phyloP scores from a whole-genome alignment of 2,113 vertebrate genomes.

The Merops nubicus region DNA sequence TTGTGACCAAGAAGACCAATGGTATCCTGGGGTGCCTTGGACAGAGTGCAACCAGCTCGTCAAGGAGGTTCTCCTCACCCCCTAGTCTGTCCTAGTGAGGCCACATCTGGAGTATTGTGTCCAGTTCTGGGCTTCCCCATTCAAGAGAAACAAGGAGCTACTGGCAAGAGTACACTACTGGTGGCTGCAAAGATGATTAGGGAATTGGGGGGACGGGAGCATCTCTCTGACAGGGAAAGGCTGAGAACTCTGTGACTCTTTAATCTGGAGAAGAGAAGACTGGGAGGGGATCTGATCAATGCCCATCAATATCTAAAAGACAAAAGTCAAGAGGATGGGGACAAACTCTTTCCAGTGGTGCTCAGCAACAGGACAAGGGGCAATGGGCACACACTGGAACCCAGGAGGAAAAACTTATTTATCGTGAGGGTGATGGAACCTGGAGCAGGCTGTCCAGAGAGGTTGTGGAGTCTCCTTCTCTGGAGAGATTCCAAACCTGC shows the following conservation, averaged over 20 bases:
- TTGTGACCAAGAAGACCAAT: too few relatives aligned
- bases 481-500: neutral
- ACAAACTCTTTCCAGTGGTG: neutral
- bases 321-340: neutral
- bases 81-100: neutral
- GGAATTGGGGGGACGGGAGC: neutral
- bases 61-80: too few relatives aligned
- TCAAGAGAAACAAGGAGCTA: neutral
- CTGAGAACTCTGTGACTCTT: too few relatives aligned
- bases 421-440: neutral
- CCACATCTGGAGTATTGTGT: neutral
- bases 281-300: too few relatives aligned
- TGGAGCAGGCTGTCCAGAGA: neutral
- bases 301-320: neutral
- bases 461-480: neutral
- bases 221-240: neutral
- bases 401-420: neutral
- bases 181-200: neutral
- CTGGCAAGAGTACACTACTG: neutral
- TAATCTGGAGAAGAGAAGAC: too few relatives aligned
- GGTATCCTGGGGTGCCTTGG: neutral
- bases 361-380: neutral
- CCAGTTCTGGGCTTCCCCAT: neutral
- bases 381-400: neutral
- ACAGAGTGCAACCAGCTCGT: too few relatives aligned